Percentiles rank a stretch among this genome's conserved stretches.
phyloP scores from a whole-genome alignment of 1,140 invertebrate genomes.

The Apis mellifera region Amel_HAv3.1 CM009932.2:13563001-13563500 shows the following conservation, averaged over 20 bases:
- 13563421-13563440: background rate
- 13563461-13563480: background rate
- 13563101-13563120: background rate
- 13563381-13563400: background rate
- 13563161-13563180: background rate
- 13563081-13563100: background rate
- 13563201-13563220: background rate
- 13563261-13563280: no score
- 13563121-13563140: background rate
- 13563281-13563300: background rate
- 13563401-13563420: background rate
- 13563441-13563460: constrained; percentile 10
- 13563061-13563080: no score
- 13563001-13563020: no score
- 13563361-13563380: no score
- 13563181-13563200: background rate
- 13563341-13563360: no score
- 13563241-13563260: constrained; percentile 9
- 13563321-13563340: no score
- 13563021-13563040: background rate
- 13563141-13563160: constrained; percentile 9
- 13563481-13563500: constrained; percentile 33
- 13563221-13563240: background rate
- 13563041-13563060: background rate
- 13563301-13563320: no score